Percentiles rank a stretch among this genome's conserved stretches.
phyloP scores from a whole-genome alignment of 2,888 invertebrate genomes.

The Drosophila putrida region DNA sequence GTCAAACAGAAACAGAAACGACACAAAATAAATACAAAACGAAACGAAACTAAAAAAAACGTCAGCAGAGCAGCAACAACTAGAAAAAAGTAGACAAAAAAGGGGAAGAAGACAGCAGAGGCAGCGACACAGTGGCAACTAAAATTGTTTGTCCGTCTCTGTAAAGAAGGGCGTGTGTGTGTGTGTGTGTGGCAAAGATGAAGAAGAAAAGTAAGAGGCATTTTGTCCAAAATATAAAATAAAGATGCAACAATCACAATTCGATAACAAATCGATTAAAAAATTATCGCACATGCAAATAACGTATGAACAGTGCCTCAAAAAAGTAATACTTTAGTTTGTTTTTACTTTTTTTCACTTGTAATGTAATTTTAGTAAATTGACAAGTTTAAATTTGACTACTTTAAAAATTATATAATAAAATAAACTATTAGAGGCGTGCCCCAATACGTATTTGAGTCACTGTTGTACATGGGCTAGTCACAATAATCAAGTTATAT shows the following conservation, averaged over 20 bases:
- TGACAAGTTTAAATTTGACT: too few species aligned
- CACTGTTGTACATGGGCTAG: not conserved
- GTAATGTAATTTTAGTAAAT: too few species aligned
- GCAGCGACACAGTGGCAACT: conserved; percentile 25
- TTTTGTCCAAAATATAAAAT: conserved; percentile 14
- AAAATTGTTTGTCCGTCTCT: conserved; percentile 33
- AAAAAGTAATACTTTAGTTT: too few species aligned
- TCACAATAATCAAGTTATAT: conserved; percentile 43
- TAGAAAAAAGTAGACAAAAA: conserved; percentile 11
- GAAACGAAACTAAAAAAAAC: conserved; percentile 37
- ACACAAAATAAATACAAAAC: conserved; percentile 52
- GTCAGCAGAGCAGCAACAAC: conserved; percentile 26
- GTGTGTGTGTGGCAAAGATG: conserved; percentile 27
- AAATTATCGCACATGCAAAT: conserved; percentile 23
- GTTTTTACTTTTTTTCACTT: too few species aligned
- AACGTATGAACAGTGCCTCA: not conserved
- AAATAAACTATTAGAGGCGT: not conserved
- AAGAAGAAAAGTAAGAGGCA: conserved; percentile 33
- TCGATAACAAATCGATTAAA: conserved; percentile 34
- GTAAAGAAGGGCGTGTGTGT: conserved; percentile 50
- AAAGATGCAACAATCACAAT: conserved; percentile 8
- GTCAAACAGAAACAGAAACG: conserved; percentile 47
- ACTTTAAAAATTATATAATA: too few species aligned
- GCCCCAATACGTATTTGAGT: not conserved
- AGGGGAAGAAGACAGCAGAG: not conserved